Evolutionary conservation across 2,113 vertebrate genomes (phyloP).

Genomic region (Brevimyrus niger): DNA sequence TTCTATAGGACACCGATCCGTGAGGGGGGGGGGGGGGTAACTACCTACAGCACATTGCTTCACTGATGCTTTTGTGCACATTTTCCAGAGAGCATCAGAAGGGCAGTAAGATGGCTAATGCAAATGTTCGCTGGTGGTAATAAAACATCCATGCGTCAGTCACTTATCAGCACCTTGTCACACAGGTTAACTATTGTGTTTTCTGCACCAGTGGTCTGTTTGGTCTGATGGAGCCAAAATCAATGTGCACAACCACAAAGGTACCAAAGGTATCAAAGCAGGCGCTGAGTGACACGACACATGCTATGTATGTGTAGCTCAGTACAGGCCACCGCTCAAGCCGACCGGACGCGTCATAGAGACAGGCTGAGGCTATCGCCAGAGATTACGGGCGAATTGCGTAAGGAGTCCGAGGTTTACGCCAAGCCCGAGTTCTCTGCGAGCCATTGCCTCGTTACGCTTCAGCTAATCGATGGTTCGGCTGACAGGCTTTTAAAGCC

Average conservation of each 20-base stretch:
- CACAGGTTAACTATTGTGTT: not conserved
- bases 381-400: not conserved
- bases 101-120: not conserved
- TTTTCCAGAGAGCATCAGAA: not conserved
- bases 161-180: not conserved
- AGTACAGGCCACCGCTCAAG: not conserved
- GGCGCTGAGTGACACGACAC: not conserved
- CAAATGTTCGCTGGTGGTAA: not conserved
- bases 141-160: not conserved
- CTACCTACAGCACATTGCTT: not conserved
- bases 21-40: no score
- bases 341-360: not conserved
- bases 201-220: not conserved
- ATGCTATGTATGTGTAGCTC: not conserved
- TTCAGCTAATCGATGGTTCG: not conserved
- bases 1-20: not conserved
- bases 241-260: not conserved
- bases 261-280: not conserved
- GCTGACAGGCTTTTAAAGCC: not conserved
- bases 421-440: not conserved
- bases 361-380: not conserved
- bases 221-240: not conserved
- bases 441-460: not conserved
- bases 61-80: not conserved
- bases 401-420: no score